Evolutionary conservation across 2,797 vertebrate genomes (phyloP).

Genomic region (Taeniopygia guttata): DNA sequence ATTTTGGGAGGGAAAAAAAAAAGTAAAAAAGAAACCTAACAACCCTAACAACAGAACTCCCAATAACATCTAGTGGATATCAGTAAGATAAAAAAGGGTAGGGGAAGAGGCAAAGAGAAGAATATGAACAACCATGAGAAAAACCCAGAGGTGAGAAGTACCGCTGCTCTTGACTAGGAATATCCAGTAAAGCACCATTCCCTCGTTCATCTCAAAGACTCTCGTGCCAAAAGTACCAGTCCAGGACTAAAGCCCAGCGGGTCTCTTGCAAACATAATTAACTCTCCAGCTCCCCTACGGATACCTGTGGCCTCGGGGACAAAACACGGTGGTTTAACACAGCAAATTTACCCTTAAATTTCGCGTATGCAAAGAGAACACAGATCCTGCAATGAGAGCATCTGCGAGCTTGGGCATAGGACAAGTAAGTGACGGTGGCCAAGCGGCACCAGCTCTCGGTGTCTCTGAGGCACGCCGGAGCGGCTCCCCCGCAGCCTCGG

Average conservation of each 20-base stretch:
- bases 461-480: background rate
- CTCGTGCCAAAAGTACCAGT: fast-evolving
- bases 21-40: background rate
- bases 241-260: background rate
- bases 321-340: fast-evolving
- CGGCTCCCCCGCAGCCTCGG: background rate
- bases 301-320: background rate
- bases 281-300: fast-evolving
- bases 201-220: background rate
- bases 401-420: fast-evolving
- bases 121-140: background rate
- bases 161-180: background rate
- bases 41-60: background rate
- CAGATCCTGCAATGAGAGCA: background rate
- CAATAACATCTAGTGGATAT: background rate
- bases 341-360: background rate
- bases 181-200: background rate
- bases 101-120: background rate
- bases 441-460: fast-evolving
- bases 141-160: background rate
- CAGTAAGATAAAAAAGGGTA: background rate
- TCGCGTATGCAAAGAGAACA: fast-evolving
- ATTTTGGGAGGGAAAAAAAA: background rate
- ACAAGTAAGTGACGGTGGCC: fast-evolving
- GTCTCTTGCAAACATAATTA: background rate